These are phyloP conservation scores for Lutjanus erythropterus DNA, from an alignment of 2,113 vertebrate species.

Conservation along the genomic window DNA sequence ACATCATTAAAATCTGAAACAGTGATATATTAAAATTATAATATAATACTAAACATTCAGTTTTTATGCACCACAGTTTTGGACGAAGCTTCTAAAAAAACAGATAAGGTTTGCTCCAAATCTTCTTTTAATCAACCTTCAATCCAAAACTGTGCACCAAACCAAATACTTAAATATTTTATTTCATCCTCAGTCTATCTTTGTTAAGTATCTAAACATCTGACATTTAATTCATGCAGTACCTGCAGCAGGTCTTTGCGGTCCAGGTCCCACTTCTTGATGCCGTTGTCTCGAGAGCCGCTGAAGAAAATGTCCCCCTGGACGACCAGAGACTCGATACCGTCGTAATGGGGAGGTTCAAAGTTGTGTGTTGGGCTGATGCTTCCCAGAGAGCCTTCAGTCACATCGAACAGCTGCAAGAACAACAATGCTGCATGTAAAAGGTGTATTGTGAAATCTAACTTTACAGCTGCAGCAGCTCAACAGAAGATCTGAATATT, in stretches of 20 bases:
- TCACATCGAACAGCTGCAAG: conserved; percentile 95
- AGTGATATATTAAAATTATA: too few relatives aligned
- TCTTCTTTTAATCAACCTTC: not conserved
- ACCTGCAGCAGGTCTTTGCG: conserved; percentile 96
- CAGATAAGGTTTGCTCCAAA: too few relatives aligned
- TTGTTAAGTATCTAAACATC: not conserved
- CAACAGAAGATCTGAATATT: not conserved
- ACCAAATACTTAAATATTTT: not conserved
- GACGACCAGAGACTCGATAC: conserved; percentile 95
- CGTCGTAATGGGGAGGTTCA: conserved; percentile 98
- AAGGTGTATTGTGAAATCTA: not conserved
- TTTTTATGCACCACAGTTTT: too few relatives aligned
- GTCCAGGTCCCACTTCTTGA: conserved; percentile 98
- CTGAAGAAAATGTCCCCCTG: conserved; percentile 95
- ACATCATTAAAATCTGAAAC: too few relatives aligned
- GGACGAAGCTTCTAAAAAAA: too few relatives aligned
- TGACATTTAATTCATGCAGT: not conserved
- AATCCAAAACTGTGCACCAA: not conserved
- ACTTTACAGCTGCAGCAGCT: not conserved
- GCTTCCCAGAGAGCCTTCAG: conserved; percentile 93
- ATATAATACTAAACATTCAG: too few relatives aligned
- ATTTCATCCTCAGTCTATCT: not conserved
- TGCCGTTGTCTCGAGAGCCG: conserved; percentile 97
- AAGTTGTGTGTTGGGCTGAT: conserved; percentile 95
- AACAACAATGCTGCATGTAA: not conserved